Evolutionary conservation across 2,113 vertebrate species (phyloP).

Genomic region (Acinonyx jubatus): DNA sequence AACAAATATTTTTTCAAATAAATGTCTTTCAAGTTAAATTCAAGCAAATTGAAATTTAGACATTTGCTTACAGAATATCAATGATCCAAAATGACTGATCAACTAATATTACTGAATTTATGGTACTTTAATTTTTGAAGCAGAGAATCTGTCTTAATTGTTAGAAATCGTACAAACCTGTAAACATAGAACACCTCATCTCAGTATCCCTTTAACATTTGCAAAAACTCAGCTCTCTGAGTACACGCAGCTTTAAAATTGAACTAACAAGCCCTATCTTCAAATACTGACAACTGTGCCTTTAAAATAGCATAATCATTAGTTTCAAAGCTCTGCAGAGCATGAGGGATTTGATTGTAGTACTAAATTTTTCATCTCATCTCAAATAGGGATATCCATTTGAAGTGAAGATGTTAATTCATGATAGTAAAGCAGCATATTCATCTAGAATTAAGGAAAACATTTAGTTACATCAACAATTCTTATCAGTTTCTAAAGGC

Average conservation of each 20-base stretch:
- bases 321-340: background rate
- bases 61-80: background rate
- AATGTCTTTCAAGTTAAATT: background rate
- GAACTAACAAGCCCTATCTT: background rate
- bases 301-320: background rate
- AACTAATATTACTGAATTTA: background rate
- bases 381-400: background rate
- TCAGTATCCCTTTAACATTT: background rate
- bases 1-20: constrained; percentile 24
- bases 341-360: background rate
- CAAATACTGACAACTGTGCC: background rate
- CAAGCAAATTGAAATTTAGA: background rate
- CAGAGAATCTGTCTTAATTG: background rate
- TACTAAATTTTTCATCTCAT: background rate
- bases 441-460: background rate
- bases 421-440: background rate
- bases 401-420: background rate
- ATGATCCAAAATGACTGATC: background rate
- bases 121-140: background rate
- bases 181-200: background rate
- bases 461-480: background rate
- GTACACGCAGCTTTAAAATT: background rate
- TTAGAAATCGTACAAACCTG: background rate
- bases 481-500: background rate
- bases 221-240: background rate